Base-by-base conservation (phyloP, 2,797 vertebrate genomes). In the Cheracebus regulus region DNA sequence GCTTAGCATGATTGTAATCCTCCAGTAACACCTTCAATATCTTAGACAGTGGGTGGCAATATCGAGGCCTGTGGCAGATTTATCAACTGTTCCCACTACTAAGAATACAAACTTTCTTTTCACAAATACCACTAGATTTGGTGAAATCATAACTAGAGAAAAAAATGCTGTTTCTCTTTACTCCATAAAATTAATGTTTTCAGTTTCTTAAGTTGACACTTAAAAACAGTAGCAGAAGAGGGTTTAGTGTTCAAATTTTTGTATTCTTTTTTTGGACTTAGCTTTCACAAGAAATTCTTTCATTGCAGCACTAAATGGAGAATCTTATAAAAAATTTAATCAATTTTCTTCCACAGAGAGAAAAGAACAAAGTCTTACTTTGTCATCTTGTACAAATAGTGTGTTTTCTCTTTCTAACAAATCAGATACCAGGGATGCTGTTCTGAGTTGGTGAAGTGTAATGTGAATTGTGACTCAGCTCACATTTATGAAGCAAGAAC, bases 181-280 rank as follows among this genome's bases (percentile, higher is more conserved):
- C 7, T 92, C 28, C 17, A 70, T 6, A 76, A 95, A 91, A 86
- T 84, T 92, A 89, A 84, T 20, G 33, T 72, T 96, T 96, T 92
- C 0, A 79, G 4, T 73, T 88, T 91, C 57, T 82, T 81, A 81
- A 58, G 17, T 57, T 91, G 64, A 80, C 33, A 81, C 12, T 88
- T 91, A 70, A 83, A 88, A 88, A 17, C 30, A n/a, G 61, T 48
- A 84, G 22, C 55, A 70, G 30, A 83, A 84, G 24, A 81, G 17
- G 2, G 4, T 83, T 87, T 92, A 82, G 33, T 55, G 28, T 36
- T 90, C 87, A 50, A 87, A 1, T 28, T 84, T 93, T 87, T 13
- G 26, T 85, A 46, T n/a, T 88, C 22, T 57, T 88, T 93, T 48
- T 30, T 26, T n/a, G 64, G 57, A 85, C 28, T 95, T 95, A 55